Percentiles rank a stretch among this genome's conserved stretches.
Conservation (phyloP, 2,797 vertebrate genomes). For the Loriculus beryllinus region DNA sequence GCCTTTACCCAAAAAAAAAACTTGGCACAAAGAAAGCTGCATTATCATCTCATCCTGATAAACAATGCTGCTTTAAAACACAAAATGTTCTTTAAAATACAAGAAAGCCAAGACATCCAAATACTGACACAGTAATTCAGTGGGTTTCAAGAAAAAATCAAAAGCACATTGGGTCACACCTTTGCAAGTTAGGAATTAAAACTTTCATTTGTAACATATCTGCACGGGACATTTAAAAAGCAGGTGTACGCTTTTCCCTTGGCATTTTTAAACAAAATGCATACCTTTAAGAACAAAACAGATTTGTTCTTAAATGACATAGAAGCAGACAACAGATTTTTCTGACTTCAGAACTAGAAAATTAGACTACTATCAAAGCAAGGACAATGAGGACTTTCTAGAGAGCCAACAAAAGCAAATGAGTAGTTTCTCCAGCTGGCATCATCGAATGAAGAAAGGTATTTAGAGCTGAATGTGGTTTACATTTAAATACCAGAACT, state of each 20-base stretch:
- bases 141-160: neutral
- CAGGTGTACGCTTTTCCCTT: neutral
- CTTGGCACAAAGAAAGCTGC: constrained; percentile 21
- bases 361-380: neutral
- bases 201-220: neutral
- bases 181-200: constrained; percentile 15
- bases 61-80: constrained; percentile 28
- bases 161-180: neutral
- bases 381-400: constrained; percentile 18
- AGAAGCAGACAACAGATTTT: constrained; percentile 32
- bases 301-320: constrained; percentile 40
- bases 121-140: neutral
- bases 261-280: constrained; percentile 29
- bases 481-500: neutral
- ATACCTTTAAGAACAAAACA: constrained; percentile 53
- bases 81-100: neutral
- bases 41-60: constrained; percentile 50
- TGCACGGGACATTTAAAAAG: neutral
- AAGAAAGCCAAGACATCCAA: constrained; percentile 41
- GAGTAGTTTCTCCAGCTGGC: constrained; percentile 62
- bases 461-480: neutral
- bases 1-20: constrained; percentile 27
- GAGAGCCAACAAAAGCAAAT: constrained; percentile 48
- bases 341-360: constrained; percentile 8
- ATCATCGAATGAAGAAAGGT: neutral